Evolutionary conservation across 2,888 invertebrate species (phyloP).

Genomic region (Drosophila buzzatii): DNA sequence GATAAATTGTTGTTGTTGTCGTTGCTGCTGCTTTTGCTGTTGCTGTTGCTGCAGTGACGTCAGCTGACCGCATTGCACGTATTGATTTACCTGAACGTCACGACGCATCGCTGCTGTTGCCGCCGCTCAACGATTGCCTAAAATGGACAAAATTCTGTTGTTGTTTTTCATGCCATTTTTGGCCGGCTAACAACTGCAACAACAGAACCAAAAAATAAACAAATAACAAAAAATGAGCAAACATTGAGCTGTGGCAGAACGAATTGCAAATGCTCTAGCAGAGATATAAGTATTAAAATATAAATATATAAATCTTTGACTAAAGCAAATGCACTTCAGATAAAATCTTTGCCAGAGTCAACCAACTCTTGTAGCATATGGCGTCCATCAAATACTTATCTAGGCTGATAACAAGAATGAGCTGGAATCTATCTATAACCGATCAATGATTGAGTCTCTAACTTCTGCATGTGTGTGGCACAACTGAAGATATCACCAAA

Average conservation of each 20-base stretch:
- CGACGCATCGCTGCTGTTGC: conserved; percentile 17
- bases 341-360: too few species aligned
- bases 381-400: neutral
- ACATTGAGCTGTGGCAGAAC: neutral
- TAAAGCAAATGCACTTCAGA: neutral
- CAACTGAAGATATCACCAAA: neutral
- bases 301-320: neutral
- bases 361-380: neutral
- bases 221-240: conserved; percentile 1
- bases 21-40: neutral
- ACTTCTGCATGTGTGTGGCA: neutral
- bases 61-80: conserved; percentile 55
- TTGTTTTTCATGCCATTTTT: conserved; percentile 52
- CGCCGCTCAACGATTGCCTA: conserved; percentile 52
- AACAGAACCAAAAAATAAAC: conserved; percentile 5
- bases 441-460: too few species aligned
- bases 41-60: conserved; percentile 44
- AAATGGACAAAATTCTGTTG: conserved; percentile 72
- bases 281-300: neutral
- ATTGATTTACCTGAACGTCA: conserved; percentile 45
- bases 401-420: neutral
- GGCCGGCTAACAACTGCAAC: conserved; percentile 39
- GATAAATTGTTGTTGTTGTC: conserved; percentile 41
- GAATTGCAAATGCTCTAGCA: conserved; percentile 15
- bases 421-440: neutral